These are phyloP conservation scores for Caenorhabditis briggsae DNA, from an alignment of 1,140 invertebrate species.

Conservation along the genomic window DNA sequence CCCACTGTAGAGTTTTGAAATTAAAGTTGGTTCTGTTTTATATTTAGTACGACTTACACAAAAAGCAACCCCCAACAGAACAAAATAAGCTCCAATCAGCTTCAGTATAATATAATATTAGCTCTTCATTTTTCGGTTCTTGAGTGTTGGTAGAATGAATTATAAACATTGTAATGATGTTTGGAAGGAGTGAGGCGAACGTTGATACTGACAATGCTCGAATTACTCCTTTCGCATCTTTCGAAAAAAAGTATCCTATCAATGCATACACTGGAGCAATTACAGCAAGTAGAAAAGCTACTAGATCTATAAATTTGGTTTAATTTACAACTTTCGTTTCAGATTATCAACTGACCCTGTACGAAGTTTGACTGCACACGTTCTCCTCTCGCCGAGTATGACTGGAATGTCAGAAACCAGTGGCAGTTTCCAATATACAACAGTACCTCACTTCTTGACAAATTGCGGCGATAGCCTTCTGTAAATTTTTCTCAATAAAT, in stretches of 20 bases:
- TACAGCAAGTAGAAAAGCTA: conserved; percentile 6
- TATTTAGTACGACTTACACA: background rate
- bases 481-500: conserved; percentile 36
- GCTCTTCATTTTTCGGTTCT: conserved; percentile 45
- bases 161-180: conserved; percentile 19
- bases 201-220: conserved; percentile 22
- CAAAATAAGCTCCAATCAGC: conserved; percentile 42
- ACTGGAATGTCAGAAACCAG: conserved; percentile 46
- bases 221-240: conserved; percentile 30
- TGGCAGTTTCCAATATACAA: conserved; percentile 43
- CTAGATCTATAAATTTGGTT: background rate
- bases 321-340: background rate
- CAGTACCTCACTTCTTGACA: conserved; percentile 26
- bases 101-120: conserved; percentile 6
- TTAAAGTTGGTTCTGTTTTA: background rate
- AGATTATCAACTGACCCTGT: background rate
- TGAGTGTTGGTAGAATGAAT: conserved; percentile 52
- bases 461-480: conserved; percentile 58
- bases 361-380: conserved; percentile 1
- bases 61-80: background rate
- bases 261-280: conserved; percentile 17
- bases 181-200: background rate
- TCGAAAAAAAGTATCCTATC: background rate
- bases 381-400: conserved; percentile 39
- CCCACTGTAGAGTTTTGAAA: conserved; percentile 49